These are phyloP conservation scores for Creontiades dilutus DNA, from an alignment of 2,888 invertebrate species.

Conservation along the genomic window DNA sequence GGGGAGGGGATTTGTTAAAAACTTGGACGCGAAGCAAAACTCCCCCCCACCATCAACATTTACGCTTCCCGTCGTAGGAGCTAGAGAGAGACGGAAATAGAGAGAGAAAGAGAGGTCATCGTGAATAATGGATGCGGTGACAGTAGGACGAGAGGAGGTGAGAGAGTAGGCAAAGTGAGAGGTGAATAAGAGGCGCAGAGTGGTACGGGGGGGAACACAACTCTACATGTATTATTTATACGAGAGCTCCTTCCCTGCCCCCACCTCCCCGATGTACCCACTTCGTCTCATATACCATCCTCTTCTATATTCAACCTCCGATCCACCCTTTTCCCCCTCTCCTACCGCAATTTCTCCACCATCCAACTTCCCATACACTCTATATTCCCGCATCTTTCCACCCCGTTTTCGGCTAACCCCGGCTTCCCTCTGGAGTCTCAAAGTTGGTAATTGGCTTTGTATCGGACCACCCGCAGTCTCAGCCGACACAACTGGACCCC, in stretches of 20 bases:
- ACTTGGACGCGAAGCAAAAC: not conserved
- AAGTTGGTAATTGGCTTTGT: slow-evolving; percentile 43
- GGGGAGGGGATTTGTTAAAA: slow-evolving; percentile 26
- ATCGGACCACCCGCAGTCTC: slow-evolving; percentile 28
- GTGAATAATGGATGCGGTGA: slow-evolving; percentile 63
- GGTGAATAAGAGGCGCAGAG: not conserved
- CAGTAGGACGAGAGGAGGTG: slow-evolving; percentile 43
- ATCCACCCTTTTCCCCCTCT: not conserved
- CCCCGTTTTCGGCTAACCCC: not conserved
- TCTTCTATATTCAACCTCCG: slow-evolving; percentile 63
- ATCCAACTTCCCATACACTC: slow-evolving; percentile 9
- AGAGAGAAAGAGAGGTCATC: slow-evolving; percentile 41
- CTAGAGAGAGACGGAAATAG: not conserved
- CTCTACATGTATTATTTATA: slow-evolving; percentile 64
- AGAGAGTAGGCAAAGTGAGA: slow-evolving; percentile 30
- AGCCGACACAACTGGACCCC: not conserved
- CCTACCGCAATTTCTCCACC: not conserved
- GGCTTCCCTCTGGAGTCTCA: not conserved
- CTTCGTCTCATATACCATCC: slow-evolving; percentile 37
- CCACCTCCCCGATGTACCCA: slow-evolving; percentile 11
- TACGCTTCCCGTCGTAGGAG: slow-evolving; percentile 1
- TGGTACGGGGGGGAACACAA: slow-evolving; percentile 19
- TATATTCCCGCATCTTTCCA: slow-evolving; percentile 8
- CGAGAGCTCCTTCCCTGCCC: slow-evolving; percentile 35
- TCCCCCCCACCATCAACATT: not conserved